Conservation (phyloP, 2,113 vertebrate genomes). For the Siniperca knerii region DNA sequence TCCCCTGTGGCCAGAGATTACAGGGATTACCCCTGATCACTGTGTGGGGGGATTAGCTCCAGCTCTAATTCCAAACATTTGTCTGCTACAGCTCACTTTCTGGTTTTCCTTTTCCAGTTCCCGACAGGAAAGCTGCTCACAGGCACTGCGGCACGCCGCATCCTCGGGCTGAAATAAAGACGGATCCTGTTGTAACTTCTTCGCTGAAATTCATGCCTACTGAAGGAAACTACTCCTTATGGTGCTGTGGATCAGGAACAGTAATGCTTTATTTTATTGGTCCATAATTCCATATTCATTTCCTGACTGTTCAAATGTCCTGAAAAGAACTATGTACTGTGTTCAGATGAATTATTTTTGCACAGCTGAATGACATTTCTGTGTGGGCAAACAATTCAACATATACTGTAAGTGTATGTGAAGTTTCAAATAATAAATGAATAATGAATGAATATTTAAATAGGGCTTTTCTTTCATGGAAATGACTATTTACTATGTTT, state of each 20-base stretch:
- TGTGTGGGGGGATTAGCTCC: conserved; percentile 68
- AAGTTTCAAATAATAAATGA: not conserved
- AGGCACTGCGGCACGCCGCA: not conserved
- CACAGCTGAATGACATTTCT: too few relatives aligned
- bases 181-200: not conserved
- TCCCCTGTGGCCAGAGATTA: conserved; percentile 78
- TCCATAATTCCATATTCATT: not conserved
- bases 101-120: conserved; percentile 40
- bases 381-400: not conserved
- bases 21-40: conserved; percentile 73
- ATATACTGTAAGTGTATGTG: not conserved
- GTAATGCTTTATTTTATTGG: not conserved
- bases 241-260: not conserved
- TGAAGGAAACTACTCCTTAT: not conserved
- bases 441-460: not conserved
- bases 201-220: too few relatives aligned
- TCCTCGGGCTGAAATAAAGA: not conserved
- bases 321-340: not conserved
- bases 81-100: conserved; percentile 63
- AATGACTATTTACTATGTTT: not conserved
- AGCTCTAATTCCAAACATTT: conserved; percentile 49
- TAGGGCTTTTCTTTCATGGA: too few relatives aligned
- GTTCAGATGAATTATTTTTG: not conserved
- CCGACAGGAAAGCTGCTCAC: not conserved
- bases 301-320: not conserved